Evolutionary conservation across 2,113 vertebrate species (phyloP).

Genomic region (Cichladusa arquata): DNA sequence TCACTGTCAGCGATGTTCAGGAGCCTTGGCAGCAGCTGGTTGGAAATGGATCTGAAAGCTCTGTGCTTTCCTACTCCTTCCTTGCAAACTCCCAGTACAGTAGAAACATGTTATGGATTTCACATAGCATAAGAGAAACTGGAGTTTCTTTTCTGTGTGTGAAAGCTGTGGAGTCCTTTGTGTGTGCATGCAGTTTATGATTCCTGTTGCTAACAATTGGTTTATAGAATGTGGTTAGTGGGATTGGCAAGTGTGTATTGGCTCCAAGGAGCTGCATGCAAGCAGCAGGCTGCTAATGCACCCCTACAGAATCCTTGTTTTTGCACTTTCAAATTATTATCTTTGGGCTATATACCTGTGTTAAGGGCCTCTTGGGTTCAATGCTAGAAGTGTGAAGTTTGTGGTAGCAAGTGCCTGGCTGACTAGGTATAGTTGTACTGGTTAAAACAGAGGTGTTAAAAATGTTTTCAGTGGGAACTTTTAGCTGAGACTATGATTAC

Average conservation of each 20-base stretch:
- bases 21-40: not conserved
- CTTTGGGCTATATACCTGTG: not conserved
- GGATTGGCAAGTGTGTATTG: not conserved
- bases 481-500: not conserved
- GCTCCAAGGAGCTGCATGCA: not conserved
- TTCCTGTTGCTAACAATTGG: not conserved
- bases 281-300: not conserved
- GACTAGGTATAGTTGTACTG: not conserved
- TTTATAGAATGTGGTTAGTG: slow-evolving; percentile 16
- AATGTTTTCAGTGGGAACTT: not conserved
- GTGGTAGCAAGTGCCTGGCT: not conserved
- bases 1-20: not conserved
- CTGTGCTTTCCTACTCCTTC: not conserved
- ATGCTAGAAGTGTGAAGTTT: not conserved
- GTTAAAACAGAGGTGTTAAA: not conserved
- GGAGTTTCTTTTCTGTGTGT: not conserved
- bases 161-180: not conserved
- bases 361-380: not conserved
- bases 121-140: not conserved
- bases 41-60: not conserved
- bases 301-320: not conserved
- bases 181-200: not conserved
- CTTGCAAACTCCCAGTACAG: not conserved
- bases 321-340: not conserved
- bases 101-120: not conserved